phyloP scores from a whole-genome alignment of 2,797 vertebrate species.

The Acomys russatus region DNA sequence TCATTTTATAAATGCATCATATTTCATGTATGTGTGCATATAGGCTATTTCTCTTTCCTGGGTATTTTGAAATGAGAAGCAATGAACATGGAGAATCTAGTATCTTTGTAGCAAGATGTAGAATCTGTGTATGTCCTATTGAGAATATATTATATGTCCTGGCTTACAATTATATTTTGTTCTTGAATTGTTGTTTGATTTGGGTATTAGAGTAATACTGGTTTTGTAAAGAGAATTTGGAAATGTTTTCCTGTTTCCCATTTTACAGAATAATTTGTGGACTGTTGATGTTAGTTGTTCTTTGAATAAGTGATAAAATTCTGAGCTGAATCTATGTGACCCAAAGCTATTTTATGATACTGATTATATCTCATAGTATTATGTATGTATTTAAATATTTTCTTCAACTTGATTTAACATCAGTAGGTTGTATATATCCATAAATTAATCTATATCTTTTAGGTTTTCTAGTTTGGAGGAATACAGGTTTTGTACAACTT shows the following conservation, averaged over 20 bases:
- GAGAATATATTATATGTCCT: too few species aligned
- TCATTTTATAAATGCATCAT: background rate
- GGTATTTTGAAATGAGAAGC: background rate
- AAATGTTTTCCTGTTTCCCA: background rate
- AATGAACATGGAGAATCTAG: background rate
- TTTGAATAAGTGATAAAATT: background rate
- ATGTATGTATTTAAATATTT: background rate
- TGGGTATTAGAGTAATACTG: background rate
- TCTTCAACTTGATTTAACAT: background rate
- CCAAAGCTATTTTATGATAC: background rate
- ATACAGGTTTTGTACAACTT: too few species aligned
- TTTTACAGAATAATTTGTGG: background rate
- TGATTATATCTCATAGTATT: background rate
- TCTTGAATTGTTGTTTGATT: background rate
- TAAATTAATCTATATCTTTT: too few species aligned
- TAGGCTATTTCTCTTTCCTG: background rate
- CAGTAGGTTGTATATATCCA: too few species aligned
- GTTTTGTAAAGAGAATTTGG: background rate
- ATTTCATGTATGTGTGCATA: background rate
- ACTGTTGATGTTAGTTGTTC: background rate
- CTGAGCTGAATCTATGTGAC: background rate
- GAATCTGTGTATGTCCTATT: background rate
- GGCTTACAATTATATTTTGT: background rate
- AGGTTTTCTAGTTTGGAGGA: too few species aligned
- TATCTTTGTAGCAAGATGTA: background rate